Base-by-base conservation (phyloP, 2,888 invertebrate species). In the Meliscaeva auricollis region DNA sequence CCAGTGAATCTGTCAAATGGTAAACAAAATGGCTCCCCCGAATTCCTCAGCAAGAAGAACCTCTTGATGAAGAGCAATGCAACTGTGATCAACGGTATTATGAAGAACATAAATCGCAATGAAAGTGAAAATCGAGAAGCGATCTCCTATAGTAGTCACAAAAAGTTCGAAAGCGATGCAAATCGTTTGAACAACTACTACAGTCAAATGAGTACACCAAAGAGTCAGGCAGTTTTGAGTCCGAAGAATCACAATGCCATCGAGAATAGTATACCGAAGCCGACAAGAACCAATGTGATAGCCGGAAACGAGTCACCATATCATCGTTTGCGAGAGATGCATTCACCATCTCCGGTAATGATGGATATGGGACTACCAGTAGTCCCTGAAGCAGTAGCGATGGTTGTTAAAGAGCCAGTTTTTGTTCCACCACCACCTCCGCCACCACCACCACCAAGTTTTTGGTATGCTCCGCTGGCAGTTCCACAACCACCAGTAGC, bases 141-240 rank as follows among this genome's bases (percentile, higher is more conserved):
- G 6, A 73, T 87, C 74, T 74, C 81, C 32, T 87, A 87, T 44
- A 84, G 79, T 58, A 87, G 87, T 73, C 92, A 92, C 88, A 91
- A 91, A 78, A 91, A 91, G 88, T 92, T 90, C 87, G 92, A 92
- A 88, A 91, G 89, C 85, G 91, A 92, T 87, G 90, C 91, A 32
- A 92, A 92, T 89, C 91, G 91, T 17, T 88, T 92, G 68, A 92
- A 92, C 73, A 91, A 89, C 70, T 92, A 90, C 70, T 92, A 92
- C 87, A 91, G 88, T 70, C 91, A 92, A 78, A 87, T 91, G 73
- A 90, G 88, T 78, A 89, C 91, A 87, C 90, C 92, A 88, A 91
- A 91, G 88, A 90, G 89, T 84, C 89, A 89, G 20, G 48, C 79
- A 68, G 72, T 78, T 41, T 74, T 75, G 76, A 69, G 85, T 64